phyloP scores from a whole-genome alignment of 2,888 invertebrate genomes.

The Ennomos erosarius region DNA sequence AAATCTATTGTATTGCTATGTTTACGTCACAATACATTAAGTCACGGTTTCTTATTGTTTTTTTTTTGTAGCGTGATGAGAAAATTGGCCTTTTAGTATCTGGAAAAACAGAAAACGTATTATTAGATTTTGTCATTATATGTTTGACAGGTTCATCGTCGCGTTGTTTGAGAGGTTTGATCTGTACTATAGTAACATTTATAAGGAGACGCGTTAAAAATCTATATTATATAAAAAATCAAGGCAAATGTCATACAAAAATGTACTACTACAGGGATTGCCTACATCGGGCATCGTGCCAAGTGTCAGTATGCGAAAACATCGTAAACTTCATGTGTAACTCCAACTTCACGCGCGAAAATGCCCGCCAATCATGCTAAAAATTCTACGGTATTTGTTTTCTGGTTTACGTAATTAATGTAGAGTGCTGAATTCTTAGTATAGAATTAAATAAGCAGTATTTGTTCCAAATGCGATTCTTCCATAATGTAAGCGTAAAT shows the following conservation, averaged over 20 bases:
- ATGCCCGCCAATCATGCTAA: not conserved
- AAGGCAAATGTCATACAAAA: not conserved
- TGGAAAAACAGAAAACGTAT: conserved; percentile 25
- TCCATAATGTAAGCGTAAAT: not conserved
- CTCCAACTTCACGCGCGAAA: not conserved
- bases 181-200: not conserved
- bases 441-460: not conserved
- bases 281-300: conserved; percentile 13
- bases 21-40: conserved; percentile 63
- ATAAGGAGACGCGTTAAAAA: not conserved
- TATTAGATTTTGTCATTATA: not conserved
- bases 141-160: too few species aligned
- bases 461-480: not conserved
- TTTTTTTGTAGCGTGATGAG: conserved; percentile 29
- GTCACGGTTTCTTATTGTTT: conserved; percentile 44
- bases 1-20: conserved; percentile 64
- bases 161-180: too few species aligned
- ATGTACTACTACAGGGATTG: conserved; percentile 1
- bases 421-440: too few species aligned
- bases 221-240: not conserved
- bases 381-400: not conserved
- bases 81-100: conserved; percentile 22
- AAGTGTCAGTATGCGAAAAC: conserved; percentile 20
- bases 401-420: conserved; percentile 1
- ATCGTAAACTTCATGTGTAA: conserved; percentile 12